A percentile compares a stretch with the other conserved stretches of the same genome.
Evolutionary conservation across 1,140 invertebrate species (phyloP).

Genomic region (Physella acuta): DNA sequence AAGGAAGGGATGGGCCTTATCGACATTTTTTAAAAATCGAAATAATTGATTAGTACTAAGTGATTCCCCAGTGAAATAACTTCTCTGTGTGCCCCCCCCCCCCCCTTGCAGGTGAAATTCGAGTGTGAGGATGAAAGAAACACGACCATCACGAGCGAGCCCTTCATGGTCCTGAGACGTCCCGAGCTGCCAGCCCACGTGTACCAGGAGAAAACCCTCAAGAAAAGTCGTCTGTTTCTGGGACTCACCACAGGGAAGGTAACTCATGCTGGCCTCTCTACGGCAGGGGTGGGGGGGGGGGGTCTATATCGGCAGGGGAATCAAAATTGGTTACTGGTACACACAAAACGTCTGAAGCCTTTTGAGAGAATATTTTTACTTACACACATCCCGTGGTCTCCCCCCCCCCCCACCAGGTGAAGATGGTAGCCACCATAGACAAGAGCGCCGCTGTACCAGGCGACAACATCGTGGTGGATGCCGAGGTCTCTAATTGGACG

Average conservation of each 20-base stretch:
- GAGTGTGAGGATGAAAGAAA: constrained; percentile 37
- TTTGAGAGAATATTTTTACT: not conserved
- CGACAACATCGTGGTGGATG: constrained; percentile 53
- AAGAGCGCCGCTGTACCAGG: constrained; percentile 50
- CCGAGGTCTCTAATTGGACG: constrained; percentile 49
- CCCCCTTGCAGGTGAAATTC: constrained; percentile 27
- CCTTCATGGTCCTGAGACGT: constrained; percentile 51
- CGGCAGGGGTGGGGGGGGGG: not conserved
- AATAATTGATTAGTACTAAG: not conserved
- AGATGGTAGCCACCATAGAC: constrained; percentile 38
- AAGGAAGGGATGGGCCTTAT: not conserved
- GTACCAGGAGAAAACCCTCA: constrained; percentile 19
- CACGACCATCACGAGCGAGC: constrained; percentile 52
- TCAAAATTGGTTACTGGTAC: too few relatives aligned
- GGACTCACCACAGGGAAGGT: constrained; percentile 29
- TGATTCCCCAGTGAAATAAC: not conserved
- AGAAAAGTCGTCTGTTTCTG: constrained; percentile 20
- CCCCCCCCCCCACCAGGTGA: constrained; percentile 32
- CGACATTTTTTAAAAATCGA: not conserved
- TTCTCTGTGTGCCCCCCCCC: not conserved
- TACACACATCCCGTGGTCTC: not conserved
- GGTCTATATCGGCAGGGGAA: too few relatives aligned
- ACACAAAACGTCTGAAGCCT: too few relatives aligned
- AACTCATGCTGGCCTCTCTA: too few relatives aligned
- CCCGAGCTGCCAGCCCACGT: constrained; percentile 31